Percentiles rank a stretch among this genome's conserved stretches.
These are phyloP conservation scores for Passer domesticus DNA, from an alignment of 2,113 vertebrate species.

Conservation along the genomic window DNA sequence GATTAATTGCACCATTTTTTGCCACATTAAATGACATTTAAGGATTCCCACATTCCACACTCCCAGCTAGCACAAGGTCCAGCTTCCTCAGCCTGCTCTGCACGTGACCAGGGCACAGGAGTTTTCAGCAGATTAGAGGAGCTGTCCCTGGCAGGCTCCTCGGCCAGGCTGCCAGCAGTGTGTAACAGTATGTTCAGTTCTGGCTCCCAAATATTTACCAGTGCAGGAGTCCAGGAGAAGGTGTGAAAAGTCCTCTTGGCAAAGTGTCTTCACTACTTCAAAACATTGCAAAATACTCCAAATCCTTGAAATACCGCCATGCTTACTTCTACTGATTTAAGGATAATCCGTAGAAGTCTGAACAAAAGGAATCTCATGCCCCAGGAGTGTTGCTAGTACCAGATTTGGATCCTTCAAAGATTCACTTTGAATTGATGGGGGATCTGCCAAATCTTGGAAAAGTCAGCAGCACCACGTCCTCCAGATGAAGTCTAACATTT, in stretches of 20 bases:
- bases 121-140: constrained; percentile 41
- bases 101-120: not conserved
- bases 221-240: constrained; percentile 7
- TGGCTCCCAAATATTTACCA: constrained; percentile 4
- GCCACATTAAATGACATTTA: not conserved
- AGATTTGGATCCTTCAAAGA: not conserved
- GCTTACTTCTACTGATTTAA: not conserved
- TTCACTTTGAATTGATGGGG: not conserved
- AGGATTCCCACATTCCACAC: not conserved
- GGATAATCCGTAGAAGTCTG: not conserved
- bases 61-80: not conserved
- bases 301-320: not conserved
- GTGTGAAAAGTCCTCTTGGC: constrained; percentile 20
- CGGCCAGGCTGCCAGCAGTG: not conserved
- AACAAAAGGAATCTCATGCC: not conserved
- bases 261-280: not conserved
- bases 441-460: not conserved
- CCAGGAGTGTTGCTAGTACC: not conserved
- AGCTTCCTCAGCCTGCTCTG: not conserved
- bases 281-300: not conserved
- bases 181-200: constrained; percentile 32
- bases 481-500: not conserved
- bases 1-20: not conserved
- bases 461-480: not conserved
- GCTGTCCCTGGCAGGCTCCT: constrained; percentile 30